phyloP scores from a whole-genome alignment of 1,140 invertebrate genomes.

The Anoplolepis gracilipes region DNA sequence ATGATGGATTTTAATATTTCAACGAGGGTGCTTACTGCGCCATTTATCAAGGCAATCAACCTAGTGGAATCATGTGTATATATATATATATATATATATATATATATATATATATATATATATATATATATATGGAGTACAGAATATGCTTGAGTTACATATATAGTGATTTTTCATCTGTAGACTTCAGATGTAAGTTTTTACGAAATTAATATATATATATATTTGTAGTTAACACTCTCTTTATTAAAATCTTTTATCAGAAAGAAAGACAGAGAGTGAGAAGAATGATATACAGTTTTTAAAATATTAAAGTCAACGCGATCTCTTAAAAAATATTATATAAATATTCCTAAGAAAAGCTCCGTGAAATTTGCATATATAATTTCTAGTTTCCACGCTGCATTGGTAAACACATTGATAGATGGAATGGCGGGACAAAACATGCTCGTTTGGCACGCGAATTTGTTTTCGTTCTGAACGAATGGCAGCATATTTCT shows the following conservation, averaged over 20 bases:
- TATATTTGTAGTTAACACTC: background rate
- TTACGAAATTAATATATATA: background rate
- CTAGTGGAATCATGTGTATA: background rate
- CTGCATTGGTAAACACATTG: background rate
- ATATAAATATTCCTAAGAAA: background rate
- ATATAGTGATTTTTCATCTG: background rate
- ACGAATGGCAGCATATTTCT: constrained; percentile 32
- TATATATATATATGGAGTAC: too few relatives aligned
- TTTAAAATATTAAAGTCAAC: constrained; percentile 40
- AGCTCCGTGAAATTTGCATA: constrained; percentile 1
- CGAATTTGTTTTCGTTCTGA: constrained; percentile 45
- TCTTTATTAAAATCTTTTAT: constrained; percentile 28
- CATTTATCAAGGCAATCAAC: constrained; percentile 46
- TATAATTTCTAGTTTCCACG: constrained; percentile 3
- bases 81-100: too few relatives aligned
- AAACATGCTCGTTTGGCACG: constrained; percentile 30
- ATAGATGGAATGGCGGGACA: constrained; percentile 4
- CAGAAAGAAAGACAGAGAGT: background rate
- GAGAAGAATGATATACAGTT: background rate
- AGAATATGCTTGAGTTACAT: background rate
- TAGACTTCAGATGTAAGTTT: too few relatives aligned
- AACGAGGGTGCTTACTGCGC: constrained; percentile 41
- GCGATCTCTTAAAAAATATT: background rate
- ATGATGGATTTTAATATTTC: constrained; percentile 56
- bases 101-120: too few relatives aligned